Base-by-base conservation (phyloP, 2,797 vertebrate species). In the Pipistrellus kuhlii region DNA sequence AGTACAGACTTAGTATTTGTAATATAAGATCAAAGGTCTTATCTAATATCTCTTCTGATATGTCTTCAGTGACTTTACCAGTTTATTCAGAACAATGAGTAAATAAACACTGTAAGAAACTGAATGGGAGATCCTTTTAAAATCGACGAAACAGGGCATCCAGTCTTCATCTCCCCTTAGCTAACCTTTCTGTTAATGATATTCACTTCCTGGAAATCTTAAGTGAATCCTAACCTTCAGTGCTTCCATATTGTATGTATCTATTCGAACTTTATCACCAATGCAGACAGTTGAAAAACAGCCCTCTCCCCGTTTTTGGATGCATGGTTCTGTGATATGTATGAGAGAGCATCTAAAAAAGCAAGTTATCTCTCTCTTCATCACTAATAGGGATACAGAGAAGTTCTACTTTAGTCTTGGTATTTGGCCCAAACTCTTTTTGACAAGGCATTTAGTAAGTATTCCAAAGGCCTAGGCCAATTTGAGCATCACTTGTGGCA, bases 61-160 rank as follows among this genome's bases (percentile, higher is more conserved):
- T 46, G 71, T 95, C 66, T 75, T 75, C 38, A 23, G 48, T 68
- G 20, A 81, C 21, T 44, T 72, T 51, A 73, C 21, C 38, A 77
- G 27, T 83, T 94, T 92, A 30, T 18, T 35, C 64, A 83, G 64
- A 92, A 91, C 30, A 68, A 32, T 51, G 55, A 92, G 30, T 76
- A 93, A 44, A 75, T 20, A 38, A 75, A 81, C 5, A 48, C 3
- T 76, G 35, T 46, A 84, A 76, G 66, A 83, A 83, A 59, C 30
- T 86, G 75, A 38, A 57, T 17, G 30, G 46, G 62, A 78, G 72
- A 64, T 76, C 17, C 17, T 76, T 69, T 69, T 32, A 73, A 73
- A 90, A 48, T 20, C 23, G 73, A 8, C 8, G 25, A 84, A 64
- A 78, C 30, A 62, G 23, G 46, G 44, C 23, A 55, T 30, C 62